Evolutionary conservation across 2,113 vertebrate species (phyloP).

Genomic region (Okapia johnstoni): DNA sequence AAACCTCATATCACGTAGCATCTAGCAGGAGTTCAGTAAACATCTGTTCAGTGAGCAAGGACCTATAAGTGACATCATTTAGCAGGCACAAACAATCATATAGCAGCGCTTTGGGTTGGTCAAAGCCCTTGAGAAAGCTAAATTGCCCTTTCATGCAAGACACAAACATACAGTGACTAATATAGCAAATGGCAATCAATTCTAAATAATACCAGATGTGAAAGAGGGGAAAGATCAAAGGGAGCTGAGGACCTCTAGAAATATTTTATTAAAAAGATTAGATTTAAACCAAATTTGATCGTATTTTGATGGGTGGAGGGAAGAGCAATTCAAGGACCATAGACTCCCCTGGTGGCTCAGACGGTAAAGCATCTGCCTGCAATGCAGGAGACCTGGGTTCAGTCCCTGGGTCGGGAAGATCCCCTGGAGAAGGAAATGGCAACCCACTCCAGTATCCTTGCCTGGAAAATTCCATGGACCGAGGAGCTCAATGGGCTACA

Average conservation of each 20-base stretch:
- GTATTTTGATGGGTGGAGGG: not conserved
- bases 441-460: too few relatives aligned
- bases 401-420: too few relatives aligned
- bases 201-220: not conserved
- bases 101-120: too few relatives aligned
- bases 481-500: too few relatives aligned
- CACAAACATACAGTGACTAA: not conserved
- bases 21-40: not conserved
- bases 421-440: too few relatives aligned
- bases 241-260: not conserved
- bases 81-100: not conserved
- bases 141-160: not conserved
- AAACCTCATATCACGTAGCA: accelerated
- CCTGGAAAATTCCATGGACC: too few relatives aligned
- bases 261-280: not conserved
- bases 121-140: not conserved
- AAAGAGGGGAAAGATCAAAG: not conserved
- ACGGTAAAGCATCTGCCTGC: too few relatives aligned
- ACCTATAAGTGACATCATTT: accelerated
- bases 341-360: too few relatives aligned
- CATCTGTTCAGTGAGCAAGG: not conserved
- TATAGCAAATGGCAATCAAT: not conserved
- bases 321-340: not conserved
- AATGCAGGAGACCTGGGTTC: too few relatives aligned
- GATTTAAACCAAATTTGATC: not conserved